Percentiles rank a stretch among this genome's conserved stretches.
Conservation (phyloP, 1,140 invertebrate genomes). For the Dendroctonus ponderosae region DNA sequence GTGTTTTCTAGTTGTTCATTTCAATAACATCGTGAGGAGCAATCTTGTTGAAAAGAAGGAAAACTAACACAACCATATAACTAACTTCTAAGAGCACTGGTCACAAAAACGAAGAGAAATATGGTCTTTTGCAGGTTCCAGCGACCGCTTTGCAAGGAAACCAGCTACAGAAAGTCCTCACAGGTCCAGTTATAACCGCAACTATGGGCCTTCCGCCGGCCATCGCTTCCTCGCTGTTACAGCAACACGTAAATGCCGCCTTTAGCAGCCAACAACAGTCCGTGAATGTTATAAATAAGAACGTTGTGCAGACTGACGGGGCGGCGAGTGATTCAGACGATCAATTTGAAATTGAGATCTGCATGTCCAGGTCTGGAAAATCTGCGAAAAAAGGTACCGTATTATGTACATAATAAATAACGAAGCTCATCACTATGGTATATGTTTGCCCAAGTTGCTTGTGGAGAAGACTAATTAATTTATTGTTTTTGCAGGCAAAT, state of each 20-base stretch:
- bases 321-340: conserved; percentile 28
- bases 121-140: conserved; percentile 60
- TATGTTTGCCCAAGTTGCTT: conserved; percentile 33
- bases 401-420: no score
- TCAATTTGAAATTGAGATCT: conserved; percentile 35
- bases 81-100: not conserved
- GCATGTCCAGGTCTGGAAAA: conserved; percentile 30
- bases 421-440: not conserved
- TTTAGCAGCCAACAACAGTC: conserved; percentile 51
- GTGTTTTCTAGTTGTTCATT: conserved; percentile 49
- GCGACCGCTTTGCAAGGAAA: conserved; percentile 71
- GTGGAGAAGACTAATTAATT: conserved; percentile 35
- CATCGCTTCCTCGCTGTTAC: conserved; percentile 74
- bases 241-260: conserved; percentile 84
- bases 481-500: conserved; percentile 3
- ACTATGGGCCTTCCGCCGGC: conserved; percentile 78
- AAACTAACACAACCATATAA: no score
- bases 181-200: conserved; percentile 80
- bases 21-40: no score
- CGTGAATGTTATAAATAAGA: conserved; percentile 41
- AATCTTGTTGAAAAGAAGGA: conserved; percentile 33
- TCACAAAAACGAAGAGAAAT: no score
- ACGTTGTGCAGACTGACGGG: conserved; percentile 48
- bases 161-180: conserved; percentile 66
- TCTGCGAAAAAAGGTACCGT: conserved; percentile 20